Evolutionary conservation across 2,113 vertebrate genomes (phyloP).

Genomic region (Hylia prasina): DNA sequence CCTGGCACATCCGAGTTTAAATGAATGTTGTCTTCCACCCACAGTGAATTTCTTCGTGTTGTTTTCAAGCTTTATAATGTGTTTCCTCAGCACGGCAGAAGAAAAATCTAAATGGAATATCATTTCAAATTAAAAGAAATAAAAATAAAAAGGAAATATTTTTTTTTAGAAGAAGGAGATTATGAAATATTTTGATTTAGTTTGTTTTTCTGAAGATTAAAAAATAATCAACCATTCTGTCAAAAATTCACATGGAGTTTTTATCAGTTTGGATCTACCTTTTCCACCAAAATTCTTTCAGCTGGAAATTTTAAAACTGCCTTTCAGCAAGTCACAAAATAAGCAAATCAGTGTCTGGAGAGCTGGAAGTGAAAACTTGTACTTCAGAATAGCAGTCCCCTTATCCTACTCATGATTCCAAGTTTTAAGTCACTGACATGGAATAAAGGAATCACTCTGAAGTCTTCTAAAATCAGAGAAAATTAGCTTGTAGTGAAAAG

Average conservation of each 20-base stretch:
- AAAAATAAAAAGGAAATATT: neutral
- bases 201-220: neutral
- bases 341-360: neutral
- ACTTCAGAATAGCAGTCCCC: neutral
- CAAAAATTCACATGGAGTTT: neutral
- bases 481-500: neutral
- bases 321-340: neutral
- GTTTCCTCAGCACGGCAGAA: neutral
- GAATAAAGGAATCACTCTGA: neutral
- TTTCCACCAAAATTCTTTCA: neutral
- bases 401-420: neutral
- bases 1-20: neutral
- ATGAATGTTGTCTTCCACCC: neutral
- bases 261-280: neutral
- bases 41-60: neutral
- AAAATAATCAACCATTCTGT: neutral
- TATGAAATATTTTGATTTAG: neutral
- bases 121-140: neutral
- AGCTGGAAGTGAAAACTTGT: neutral
- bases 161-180: neutral
- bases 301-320: neutral
- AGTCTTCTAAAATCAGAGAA: neutral
- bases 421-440: neutral
- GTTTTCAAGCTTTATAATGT: slow-evolving; percentile 1
- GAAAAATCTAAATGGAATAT: neutral